A percentile compares a stretch with the other conserved stretches of the same genome.
These are phyloP conservation scores for Cassiopea andromeda DNA, from an alignment of 30 jellyfish, hydroid and myxozoan species.

Conservation along the genomic window DNA sequence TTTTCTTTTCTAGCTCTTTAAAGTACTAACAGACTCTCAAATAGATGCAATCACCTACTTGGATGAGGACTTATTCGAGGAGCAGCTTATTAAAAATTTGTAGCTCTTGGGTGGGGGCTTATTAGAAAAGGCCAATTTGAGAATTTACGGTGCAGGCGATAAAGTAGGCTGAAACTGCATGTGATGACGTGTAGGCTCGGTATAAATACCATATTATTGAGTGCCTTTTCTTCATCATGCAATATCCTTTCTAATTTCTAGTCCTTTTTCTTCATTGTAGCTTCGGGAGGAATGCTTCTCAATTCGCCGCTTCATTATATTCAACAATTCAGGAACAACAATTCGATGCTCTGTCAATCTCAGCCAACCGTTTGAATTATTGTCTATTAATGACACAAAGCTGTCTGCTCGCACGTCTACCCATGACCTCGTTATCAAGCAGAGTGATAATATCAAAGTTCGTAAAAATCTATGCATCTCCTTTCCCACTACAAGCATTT, in stretches of 20 bases:
- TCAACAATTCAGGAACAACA: slow-evolving; percentile 44
- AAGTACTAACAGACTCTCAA: no score
- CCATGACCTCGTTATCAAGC: slow-evolving; percentile 20
- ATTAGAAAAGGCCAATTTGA: no score
- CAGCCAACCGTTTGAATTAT: slow-evolving; percentile 16
- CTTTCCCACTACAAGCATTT: background rate
- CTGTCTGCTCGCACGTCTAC: background rate
- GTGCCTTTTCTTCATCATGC: no score
- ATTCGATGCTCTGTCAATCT: slow-evolving; percentile 13
- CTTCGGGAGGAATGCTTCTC: slow-evolving; percentile 8
- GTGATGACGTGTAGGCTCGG: no score
- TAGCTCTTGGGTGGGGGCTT: no score
- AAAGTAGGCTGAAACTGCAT: no score
- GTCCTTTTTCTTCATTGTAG: background rate
- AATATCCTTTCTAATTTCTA: background rate
- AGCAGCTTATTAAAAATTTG: no score
- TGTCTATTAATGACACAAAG: slow-evolving; percentile 2
- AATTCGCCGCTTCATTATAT: slow-evolving; percentile 22
- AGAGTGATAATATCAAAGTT: slow-evolving; percentile 38
- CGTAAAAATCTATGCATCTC: background rate
- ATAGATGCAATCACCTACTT: no score
- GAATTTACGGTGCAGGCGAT: no score
- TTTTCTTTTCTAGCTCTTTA: no score
- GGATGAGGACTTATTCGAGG: no score
- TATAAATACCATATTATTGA: no score